These are phyloP conservation scores for Lophotriccus pileatus DNA, from an alignment of 2,797 vertebrate genomes.

Conservation along the genomic window DNA sequence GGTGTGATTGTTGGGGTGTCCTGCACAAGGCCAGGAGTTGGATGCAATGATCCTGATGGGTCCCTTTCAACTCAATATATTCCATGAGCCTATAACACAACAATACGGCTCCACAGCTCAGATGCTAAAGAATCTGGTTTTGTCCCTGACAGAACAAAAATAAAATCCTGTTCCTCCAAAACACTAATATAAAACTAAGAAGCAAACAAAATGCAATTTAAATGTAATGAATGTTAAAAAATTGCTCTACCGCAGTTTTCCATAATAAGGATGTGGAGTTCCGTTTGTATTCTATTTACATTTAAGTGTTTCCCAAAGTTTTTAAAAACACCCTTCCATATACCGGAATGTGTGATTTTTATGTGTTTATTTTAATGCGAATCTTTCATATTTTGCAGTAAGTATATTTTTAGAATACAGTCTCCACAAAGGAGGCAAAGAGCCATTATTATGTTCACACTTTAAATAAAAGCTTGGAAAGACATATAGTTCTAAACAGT, in stretches of 20 bases:
- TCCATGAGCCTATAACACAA: not conserved
- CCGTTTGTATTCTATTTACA: not conserved
- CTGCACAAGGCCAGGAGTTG: not conserved
- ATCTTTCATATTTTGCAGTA: not conserved
- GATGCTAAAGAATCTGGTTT: not conserved
- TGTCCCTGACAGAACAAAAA: not conserved
- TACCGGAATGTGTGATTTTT: slow-evolving; percentile 36
- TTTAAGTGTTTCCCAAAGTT: not conserved
- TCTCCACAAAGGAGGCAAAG: not conserved
- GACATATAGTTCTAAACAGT: not conserved
- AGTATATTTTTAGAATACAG: slow-evolving; percentile 33
- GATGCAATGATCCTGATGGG: not conserved
- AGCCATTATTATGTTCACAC: not conserved
- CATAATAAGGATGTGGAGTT: not conserved
- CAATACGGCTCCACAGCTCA: not conserved
- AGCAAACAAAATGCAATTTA: not conserved
- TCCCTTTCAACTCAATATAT: not conserved
- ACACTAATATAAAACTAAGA: not conserved
- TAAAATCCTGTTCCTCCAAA: not conserved
- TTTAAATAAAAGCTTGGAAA: not conserved
- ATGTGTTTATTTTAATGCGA: slow-evolving; percentile 3
- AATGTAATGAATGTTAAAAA: not conserved
- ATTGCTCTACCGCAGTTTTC: not conserved
- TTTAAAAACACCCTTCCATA: not conserved
- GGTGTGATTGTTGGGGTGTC: not conserved